Evolutionary conservation across 2,113 vertebrate species (phyloP).

Genomic region (Melanerpes aurifrons): DNA sequence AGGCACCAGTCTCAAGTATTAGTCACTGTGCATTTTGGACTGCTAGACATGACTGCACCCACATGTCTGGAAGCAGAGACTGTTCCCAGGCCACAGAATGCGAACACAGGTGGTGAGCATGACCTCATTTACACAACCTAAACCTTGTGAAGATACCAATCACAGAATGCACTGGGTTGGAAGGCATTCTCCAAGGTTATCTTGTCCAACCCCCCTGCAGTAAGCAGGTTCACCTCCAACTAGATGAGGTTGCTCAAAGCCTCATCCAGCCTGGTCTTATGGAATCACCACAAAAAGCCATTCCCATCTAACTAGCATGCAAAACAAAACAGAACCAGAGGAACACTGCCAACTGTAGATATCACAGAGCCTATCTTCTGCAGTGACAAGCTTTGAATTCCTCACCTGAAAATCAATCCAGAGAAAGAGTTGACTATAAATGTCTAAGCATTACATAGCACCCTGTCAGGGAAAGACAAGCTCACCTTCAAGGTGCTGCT

Average conservation of each 20-base stretch:
- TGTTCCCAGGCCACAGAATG: neutral
- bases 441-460: neutral
- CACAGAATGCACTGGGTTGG: no score
- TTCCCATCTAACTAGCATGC: neutral
- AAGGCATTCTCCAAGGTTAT: no score
- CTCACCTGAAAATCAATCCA: slow-evolving; percentile 21
- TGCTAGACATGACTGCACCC: neutral
- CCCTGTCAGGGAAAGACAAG: neutral
- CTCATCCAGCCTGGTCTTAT: neutral
- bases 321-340: neutral
- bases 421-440: neutral
- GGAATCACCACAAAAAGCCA: neutral
- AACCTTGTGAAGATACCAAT: neutral
- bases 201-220: no score
- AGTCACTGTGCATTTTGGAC: neutral
- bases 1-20: neutral
- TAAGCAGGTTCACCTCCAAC: no score
- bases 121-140: neutral
- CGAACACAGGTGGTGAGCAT: neutral
- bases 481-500: slow-evolving; percentile 6
- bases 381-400: slow-evolving; percentile 28
- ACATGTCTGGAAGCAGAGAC: neutral
- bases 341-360: neutral
- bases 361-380: neutral
- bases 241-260: no score